Evolutionary conservation across 2,888 invertebrate genomes (phyloP).

Genomic region (Rotaria sp.): DNA sequence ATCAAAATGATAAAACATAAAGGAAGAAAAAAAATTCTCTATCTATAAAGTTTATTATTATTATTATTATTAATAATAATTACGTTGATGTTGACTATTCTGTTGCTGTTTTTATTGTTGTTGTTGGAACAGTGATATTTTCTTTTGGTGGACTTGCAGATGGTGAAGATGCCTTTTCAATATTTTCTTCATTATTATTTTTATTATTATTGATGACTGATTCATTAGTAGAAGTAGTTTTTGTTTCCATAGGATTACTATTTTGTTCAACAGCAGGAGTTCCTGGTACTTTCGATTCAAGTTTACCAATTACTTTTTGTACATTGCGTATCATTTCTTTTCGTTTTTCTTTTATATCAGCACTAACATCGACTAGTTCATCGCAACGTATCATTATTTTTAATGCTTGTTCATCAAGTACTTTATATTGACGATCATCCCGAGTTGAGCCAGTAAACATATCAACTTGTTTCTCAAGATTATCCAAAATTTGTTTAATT

Average conservation of each 20-base stretch:
- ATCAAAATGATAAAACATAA: neutral
- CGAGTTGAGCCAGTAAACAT: neutral
- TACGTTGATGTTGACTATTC: neutral
- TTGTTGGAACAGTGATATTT: neutral
- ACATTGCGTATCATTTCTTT: constrained; percentile 29
- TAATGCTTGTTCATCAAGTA: constrained; percentile 29
- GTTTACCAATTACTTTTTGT: neutral
- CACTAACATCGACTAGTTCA: constrained; percentile 22
- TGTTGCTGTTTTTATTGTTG: neutral
- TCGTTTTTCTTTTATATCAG: constrained; percentile 26
- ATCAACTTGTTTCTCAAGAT: neutral
- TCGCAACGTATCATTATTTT: constrained; percentile 21
- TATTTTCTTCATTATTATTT: neutral
- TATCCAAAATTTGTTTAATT: neutral
- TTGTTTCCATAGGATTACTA: neutral
- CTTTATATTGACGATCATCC: neutral
- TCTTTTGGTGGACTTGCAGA: neutral
- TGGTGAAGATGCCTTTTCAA: neutral
- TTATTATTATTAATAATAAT: neutral
- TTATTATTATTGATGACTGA: neutral
- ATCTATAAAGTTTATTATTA: neutral
- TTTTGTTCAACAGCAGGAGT: neutral
- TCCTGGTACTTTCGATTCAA: constrained; percentile 3
- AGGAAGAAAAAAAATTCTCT: neutral
- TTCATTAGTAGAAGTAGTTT: neutral